Base-by-base conservation (phyloP, 2,113 vertebrate genomes). In the Haemorhous mexicanus region DNA sequence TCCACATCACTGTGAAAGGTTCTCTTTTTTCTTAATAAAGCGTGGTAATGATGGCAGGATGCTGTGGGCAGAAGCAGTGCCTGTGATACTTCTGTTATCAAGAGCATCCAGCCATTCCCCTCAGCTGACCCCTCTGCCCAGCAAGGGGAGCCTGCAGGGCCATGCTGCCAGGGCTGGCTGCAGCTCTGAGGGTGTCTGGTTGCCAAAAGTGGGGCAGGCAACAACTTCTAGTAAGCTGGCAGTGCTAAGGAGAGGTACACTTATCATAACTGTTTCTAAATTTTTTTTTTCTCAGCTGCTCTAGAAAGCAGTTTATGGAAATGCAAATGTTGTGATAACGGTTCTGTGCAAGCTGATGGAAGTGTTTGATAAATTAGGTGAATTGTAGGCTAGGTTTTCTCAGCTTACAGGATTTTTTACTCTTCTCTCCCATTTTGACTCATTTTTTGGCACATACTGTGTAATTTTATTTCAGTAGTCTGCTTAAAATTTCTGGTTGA, bases 101-200 rank as follows among this genome's bases (percentile, higher is more conserved):
- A 3, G 27, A 84, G 20, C 30, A 26, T 18, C 19, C 56, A 52
- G 24, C 6, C 49, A 21, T 19, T 55, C 37, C 6, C 46, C 24
- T 9, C 12, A 49, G 20, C 47, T 61, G 62, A 21, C 7, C 5
- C 9, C 3, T 5, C 33, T 13, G 35, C 0, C 1, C 0, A 2
- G 33, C 27, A 7, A 11, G n/a, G 18, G n/a, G 10, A 58, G 47
- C 64, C 7, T 53, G 50, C 0, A 1, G 44, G 32, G 15, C 0
- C 3, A 27, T 33, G 43, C 19, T 62, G 37, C 20, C 11, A 20
- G 1, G 2, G 0, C 9, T 6, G 35, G 22, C 43, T 50, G 58
- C 1, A 13, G 21, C 50, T 39, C 22, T 2, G 1, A 46, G 30
- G 6, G 2, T 4, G 4, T 16, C 17, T 9, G 4, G 3, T 11